Evolutionary conservation across 2,888 invertebrate species (phyloP).

Genomic region (Colletes collaris): DNA sequence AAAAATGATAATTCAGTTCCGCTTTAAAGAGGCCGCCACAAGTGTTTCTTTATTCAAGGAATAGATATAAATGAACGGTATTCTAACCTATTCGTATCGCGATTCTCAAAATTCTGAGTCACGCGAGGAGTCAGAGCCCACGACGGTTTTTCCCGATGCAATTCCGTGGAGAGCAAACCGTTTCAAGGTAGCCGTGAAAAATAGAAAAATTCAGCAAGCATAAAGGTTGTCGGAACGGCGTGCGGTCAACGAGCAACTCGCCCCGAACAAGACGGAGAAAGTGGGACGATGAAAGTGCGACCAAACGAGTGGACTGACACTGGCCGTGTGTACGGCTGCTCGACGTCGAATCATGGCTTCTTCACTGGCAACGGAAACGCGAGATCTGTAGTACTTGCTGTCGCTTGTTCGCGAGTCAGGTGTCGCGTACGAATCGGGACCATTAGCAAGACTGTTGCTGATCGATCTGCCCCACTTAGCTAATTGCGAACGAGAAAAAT

Average conservation of each 20-base stretch:
- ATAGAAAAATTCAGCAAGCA: slow-evolving; percentile 7
- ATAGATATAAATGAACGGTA: too few relatives aligned
- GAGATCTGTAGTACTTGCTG: slow-evolving; percentile 34
- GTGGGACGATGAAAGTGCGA: slow-evolving; percentile 82
- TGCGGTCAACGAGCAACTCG: slow-evolving; percentile 50
- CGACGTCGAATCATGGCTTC: slow-evolving; percentile 44
- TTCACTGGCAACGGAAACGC: slow-evolving; percentile 52
- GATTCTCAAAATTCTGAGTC: too few relatives aligned
- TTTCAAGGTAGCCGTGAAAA: neutral
- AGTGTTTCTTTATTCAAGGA: too few relatives aligned
- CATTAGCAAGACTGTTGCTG: slow-evolving; percentile 18
- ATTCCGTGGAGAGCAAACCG: too few relatives aligned
- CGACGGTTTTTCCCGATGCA: too few relatives aligned
- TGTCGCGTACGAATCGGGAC: slow-evolving; percentile 28
- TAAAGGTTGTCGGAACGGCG: slow-evolving; percentile 32
- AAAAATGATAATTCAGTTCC: too few relatives aligned
- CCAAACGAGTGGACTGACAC: slow-evolving; percentile 70
- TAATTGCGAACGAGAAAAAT: slow-evolving; percentile 26
- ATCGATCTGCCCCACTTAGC: slow-evolving; percentile 31
- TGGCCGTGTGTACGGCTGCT: slow-evolving; percentile 42
- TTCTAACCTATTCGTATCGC: too few relatives aligned
- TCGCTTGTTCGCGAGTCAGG: slow-evolving; percentile 8
- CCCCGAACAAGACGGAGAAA: slow-evolving; percentile 75
- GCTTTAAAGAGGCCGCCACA: too few relatives aligned
- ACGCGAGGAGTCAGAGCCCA: too few relatives aligned